Conservation (phyloP, 2,888 invertebrate species). For the Cryptus armator region DNA sequence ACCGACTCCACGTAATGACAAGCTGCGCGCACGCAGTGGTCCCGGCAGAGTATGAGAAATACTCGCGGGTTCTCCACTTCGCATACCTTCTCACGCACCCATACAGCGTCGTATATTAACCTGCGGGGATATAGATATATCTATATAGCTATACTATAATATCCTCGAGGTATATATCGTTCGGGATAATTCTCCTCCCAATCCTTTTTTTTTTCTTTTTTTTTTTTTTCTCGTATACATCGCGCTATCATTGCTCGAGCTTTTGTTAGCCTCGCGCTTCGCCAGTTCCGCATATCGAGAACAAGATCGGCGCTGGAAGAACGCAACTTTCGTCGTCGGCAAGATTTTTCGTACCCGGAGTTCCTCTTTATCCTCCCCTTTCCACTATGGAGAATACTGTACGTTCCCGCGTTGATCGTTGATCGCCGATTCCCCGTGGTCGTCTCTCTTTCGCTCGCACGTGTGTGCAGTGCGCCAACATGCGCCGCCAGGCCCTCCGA, state of each 20-base stretch:
- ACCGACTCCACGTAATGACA: slow-evolving; percentile 73
- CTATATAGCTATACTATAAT: slow-evolving; percentile 11
- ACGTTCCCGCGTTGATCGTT: slow-evolving; percentile 17
- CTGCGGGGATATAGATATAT: slow-evolving; percentile 1
- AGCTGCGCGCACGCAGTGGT: slow-evolving; percentile 65
- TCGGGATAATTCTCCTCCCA: slow-evolving; percentile 43
- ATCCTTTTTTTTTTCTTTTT: slow-evolving; percentile 9
- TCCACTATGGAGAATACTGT: background rate
- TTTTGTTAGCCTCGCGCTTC: slow-evolving; percentile 1
- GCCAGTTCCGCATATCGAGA: slow-evolving; percentile 16
- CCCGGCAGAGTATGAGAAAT: slow-evolving; percentile 65
- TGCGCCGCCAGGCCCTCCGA: slow-evolving; percentile 65
- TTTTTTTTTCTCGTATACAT: background rate
- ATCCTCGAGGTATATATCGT: slow-evolving; percentile 27
- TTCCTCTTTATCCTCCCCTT: background rate
- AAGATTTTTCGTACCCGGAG: slow-evolving; percentile 21
- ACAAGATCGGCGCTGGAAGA: background rate
- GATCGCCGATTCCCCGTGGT: slow-evolving; percentile 30
- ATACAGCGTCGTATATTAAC: slow-evolving; percentile 32
- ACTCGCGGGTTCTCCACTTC: slow-evolving; percentile 54
- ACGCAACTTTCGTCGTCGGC: slow-evolving; percentile 7
- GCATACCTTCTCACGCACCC: slow-evolving; percentile 70
- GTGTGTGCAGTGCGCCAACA: slow-evolving; percentile 17
- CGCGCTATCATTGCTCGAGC: slow-evolving; percentile 6
- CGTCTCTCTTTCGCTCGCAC: slow-evolving; percentile 22